Evolutionary conservation across 1,140 invertebrate genomes (phyloP).

Genomic region (Rhyacophila brunnea): DNA sequence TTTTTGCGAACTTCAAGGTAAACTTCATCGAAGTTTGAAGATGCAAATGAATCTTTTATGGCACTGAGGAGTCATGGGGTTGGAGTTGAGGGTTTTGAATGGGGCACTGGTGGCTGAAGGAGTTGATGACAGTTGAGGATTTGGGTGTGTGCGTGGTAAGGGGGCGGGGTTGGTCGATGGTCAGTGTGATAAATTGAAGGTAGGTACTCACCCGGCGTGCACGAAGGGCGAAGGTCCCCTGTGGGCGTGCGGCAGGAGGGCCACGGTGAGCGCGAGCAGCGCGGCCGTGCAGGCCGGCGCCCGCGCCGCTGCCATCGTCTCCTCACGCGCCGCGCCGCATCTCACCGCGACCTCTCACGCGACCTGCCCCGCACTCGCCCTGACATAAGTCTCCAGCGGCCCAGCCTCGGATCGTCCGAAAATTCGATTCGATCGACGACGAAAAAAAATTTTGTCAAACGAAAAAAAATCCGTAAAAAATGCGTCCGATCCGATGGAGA

Average conservation of each 20-base stretch:
- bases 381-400: not conserved
- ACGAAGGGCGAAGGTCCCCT: slow-evolving; percentile 46
- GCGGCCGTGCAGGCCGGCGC: slow-evolving; percentile 50
- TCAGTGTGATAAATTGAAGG: slow-evolving; percentile 1
- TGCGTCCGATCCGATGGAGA: slow-evolving; percentile 14
- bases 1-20: too few relatives aligned
- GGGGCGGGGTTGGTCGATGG: not conserved
- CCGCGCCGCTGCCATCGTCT: slow-evolving; percentile 44
- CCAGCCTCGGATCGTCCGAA: slow-evolving; percentile 1
- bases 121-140: too few relatives aligned
- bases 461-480: not conserved
- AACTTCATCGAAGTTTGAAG: too few relatives aligned
- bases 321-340: slow-evolving; percentile 21
- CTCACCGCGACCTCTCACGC: slow-evolving; percentile 26
- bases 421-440: not conserved
- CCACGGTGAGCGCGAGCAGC: slow-evolving; percentile 50
- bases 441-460: slow-evolving; percentile 5
- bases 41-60: too few relatives aligned
- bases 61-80: too few relatives aligned
- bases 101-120: too few relatives aligned
- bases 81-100: too few relatives aligned
- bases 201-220: slow-evolving; percentile 49
- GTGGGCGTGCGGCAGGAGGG: slow-evolving; percentile 43
- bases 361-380: slow-evolving; percentile 1
- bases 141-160: too few relatives aligned